phyloP scores from a whole-genome alignment of 2,113 vertebrate genomes.

The Zingel zingel region DNA sequence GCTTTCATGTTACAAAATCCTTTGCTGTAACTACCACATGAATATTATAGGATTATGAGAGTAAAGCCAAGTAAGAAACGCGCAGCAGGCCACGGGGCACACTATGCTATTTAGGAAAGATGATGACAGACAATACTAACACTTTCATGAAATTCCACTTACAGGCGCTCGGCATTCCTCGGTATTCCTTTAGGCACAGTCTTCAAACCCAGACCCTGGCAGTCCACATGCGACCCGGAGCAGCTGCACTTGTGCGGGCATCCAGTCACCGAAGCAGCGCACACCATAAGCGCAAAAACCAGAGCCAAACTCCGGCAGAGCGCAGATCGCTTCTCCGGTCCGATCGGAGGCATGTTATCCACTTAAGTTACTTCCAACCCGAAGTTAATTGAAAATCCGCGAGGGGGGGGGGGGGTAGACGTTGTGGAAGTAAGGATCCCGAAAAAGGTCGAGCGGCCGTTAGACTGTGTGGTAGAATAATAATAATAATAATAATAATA shows the following conservation, averaged over 20 bases:
- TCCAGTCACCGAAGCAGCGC: constrained; percentile 83
- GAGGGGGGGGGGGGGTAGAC: neutral
- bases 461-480: neutral
- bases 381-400: constrained; percentile 49
- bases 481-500: neutral
- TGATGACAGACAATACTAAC: neutral
- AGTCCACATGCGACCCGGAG: constrained; percentile 96
- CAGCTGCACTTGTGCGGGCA: constrained; percentile 98
- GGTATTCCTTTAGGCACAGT: constrained; percentile 93
- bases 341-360: constrained; percentile 84
- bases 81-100: neutral
- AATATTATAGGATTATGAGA: neutral
- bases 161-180: constrained; percentile 95
- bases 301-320: constrained; percentile 80
- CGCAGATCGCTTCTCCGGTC: constrained; percentile 76
- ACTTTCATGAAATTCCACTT: constrained; percentile 77
- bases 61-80: neutral
- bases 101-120: neutral
- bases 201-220: constrained; percentile 93
- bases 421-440: constrained; percentile 32
- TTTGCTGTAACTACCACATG: neutral
- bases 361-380: constrained; percentile 40
- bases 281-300: constrained; percentile 81
- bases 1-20: neutral
- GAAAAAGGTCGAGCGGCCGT: constrained; percentile 13